phyloP scores from a whole-genome alignment of 2,113 vertebrate genomes.

The Microtus montanus region DNA sequence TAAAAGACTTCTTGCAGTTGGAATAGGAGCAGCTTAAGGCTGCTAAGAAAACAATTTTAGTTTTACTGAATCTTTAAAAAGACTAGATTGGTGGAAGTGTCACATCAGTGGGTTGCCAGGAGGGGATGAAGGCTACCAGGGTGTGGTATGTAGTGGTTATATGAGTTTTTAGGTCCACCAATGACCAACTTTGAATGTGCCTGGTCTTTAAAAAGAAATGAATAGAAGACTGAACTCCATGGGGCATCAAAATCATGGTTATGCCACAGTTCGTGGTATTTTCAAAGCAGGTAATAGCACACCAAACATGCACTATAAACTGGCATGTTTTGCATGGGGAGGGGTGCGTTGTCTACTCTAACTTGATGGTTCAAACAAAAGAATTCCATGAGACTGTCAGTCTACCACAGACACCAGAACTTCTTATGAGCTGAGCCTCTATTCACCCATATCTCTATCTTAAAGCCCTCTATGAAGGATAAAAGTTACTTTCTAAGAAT shows the following conservation, averaged over 20 bases:
- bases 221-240: neutral
- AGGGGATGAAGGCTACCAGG: neutral
- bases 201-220: neutral
- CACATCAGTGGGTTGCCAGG: neutral
- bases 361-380: neutral
- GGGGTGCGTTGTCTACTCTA: neutral
- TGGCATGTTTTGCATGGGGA: neutral
- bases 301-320: neutral
- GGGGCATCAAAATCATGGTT: neutral
- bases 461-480: neutral
- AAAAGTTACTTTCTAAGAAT: neutral
- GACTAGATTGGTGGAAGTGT: neutral
- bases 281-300: neutral
- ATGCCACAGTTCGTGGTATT: neutral
- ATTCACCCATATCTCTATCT: neutral
- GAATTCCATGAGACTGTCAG: neutral
- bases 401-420: neutral
- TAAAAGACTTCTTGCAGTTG: neutral
- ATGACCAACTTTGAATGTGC: neutral
- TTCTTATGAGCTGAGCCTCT: neutral
- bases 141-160: neutral
- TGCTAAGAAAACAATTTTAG: neutral
- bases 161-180: neutral
- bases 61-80: slow-evolving; percentile 28
- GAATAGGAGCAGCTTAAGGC: neutral